Evolutionary conservation across 2,113 vertebrate species (phyloP), one percentile per base, ranked within the genome.

Genomic region (Corythornis vintsioides): DNA sequence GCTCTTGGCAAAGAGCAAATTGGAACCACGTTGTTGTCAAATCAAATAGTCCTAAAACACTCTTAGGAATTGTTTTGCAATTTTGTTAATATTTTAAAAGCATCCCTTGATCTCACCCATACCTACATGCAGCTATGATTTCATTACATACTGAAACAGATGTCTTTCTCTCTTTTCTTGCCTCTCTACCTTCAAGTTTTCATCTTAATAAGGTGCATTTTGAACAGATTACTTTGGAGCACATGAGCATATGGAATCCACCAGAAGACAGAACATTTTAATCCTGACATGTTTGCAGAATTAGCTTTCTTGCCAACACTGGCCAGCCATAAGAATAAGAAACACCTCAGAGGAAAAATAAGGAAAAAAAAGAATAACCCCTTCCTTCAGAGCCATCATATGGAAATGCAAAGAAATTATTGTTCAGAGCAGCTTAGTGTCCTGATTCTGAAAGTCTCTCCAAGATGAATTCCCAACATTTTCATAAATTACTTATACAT

Each of bases 51-150:
- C 71, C 74, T 83, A 90, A 83, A 92, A 80, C 48, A 90, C 56
- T 65, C 74, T 67, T 65, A 79, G 70, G 95, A 86, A 90, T 67
- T 93, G 76, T 60, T 95, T 88, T 92, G 73, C 79, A 90, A 92
- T 92, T 92, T 74, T 90, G 56, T 90, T 83, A 96, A 95, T 96
- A 95, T 94, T 96, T 94, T 92, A 88, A 96, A 96, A 96, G 92
- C 91, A 90, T 91, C 67, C 84, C 92, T 94, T 92, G 79, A 94
- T 96, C 95, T 95, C 65, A 64, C 26, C 56, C 52, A 38, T 65
- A 66, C 70, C 85, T 90, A 70, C 47, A 38, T 87, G 74, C 72
- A 89, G 82, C 55, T 86, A 48, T 52, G 40, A 53, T 96, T 95
- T 94, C 53, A 47, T 92, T 90, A 88, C 0, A 2, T 31, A 57